These are phyloP conservation scores for Sphaeridia pumilis DNA, from an alignment of 2,888 invertebrate species.

Conservation along the genomic window DNA sequence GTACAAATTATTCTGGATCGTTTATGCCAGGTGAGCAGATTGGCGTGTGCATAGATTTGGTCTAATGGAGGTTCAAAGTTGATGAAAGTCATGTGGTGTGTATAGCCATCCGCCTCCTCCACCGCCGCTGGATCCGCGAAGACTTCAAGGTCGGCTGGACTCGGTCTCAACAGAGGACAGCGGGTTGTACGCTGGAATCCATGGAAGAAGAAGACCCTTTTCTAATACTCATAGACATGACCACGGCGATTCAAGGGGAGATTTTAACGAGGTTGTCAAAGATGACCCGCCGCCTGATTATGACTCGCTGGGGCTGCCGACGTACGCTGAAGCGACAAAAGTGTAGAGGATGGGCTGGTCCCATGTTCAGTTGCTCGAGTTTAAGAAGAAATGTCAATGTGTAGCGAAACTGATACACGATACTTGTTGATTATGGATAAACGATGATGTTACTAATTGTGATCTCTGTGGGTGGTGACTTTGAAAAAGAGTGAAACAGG, in stretches of 20 bases:
- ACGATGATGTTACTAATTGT: too few species aligned
- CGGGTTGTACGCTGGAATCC: background rate
- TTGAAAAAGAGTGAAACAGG: too few species aligned
- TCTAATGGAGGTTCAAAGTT: constrained; percentile 6
- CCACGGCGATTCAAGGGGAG: too few species aligned
- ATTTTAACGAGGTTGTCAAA: too few species aligned
- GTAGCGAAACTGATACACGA: too few species aligned
- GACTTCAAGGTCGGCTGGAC: constrained; percentile 2
- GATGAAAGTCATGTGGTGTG: constrained; percentile 3
- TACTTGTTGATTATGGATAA: too few species aligned
- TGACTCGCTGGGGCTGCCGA: constrained; percentile 6
- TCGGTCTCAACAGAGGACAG: background rate
- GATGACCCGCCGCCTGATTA: constrained; percentile 7
- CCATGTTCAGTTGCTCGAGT: too few species aligned
- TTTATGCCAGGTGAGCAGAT: constrained; percentile 15
- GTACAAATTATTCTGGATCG: constrained; percentile 16
- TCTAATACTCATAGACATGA: too few species aligned
- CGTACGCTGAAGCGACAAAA: constrained; percentile 9
- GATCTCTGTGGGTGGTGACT: too few species aligned
- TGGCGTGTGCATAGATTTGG: constrained; percentile 7
- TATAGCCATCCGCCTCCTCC: constrained; percentile 7
- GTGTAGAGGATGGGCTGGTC: too few species aligned
- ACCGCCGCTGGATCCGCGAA: constrained; percentile 10
- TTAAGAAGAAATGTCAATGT: too few species aligned
- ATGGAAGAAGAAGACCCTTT: too few species aligned